Evolutionary conservation across 2,888 invertebrate species (phyloP).

Genomic region (Esperia sulphurella): DNA sequence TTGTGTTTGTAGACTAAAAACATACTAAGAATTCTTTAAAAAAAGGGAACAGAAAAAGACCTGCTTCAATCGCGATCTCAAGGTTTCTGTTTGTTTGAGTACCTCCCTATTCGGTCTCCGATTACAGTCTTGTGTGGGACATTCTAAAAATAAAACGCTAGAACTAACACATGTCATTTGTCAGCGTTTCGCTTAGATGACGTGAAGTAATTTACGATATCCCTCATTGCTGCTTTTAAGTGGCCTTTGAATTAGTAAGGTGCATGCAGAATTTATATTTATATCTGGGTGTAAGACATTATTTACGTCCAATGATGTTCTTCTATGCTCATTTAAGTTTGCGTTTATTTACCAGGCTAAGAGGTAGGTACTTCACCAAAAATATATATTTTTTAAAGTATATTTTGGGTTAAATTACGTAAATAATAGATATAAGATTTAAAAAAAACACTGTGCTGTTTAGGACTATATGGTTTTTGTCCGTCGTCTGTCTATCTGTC

Average conservation of each 20-base stretch:
- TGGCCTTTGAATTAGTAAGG: conserved; percentile 12
- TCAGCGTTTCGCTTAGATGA: conserved; percentile 62
- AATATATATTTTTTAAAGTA: too few species aligned
- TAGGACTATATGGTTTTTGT: too few species aligned
- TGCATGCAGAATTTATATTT: too few species aligned
- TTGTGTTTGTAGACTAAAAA: not conserved
- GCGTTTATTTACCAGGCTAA: too few species aligned
- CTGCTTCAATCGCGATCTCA: conserved; percentile 9
- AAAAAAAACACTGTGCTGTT: too few species aligned
- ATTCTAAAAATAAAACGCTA: conserved; percentile 53
- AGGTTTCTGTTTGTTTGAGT: conserved; percentile 13
- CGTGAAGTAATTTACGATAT: conserved; percentile 56
- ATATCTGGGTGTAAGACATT: too few species aligned
- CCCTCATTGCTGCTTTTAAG: conserved; percentile 41
- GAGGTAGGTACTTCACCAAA: too few species aligned
- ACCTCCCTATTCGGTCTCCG: conserved; percentile 30
- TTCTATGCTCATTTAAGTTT: too few species aligned
- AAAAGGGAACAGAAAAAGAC: not conserved
- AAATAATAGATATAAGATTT: too few species aligned
- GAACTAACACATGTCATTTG: conserved; percentile 65
- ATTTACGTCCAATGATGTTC: too few species aligned
- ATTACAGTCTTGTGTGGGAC: conserved; percentile 38
- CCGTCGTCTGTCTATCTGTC: too few species aligned
- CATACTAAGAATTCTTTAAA: not conserved
- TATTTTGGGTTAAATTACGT: too few species aligned